Evolutionary conservation across 2,113 vertebrate genomes (phyloP).

Genomic region (Grammatotria lemairii): DNA sequence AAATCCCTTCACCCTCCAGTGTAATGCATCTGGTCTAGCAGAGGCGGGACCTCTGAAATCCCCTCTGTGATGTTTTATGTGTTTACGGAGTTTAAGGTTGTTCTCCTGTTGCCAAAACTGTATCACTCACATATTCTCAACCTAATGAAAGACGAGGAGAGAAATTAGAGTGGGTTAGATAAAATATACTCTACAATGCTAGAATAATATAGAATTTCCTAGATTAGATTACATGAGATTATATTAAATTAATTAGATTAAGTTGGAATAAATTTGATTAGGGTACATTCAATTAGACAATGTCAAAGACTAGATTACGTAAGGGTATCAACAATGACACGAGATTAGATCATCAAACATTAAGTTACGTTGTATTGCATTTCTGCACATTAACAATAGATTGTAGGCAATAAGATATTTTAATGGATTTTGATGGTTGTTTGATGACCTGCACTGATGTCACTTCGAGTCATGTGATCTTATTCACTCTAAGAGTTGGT

Average conservation of each 20-base stretch:
- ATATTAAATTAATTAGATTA: background rate
- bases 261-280: background rate
- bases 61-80: background rate
- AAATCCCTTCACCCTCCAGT: background rate
- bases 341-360: background rate
- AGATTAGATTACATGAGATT: background rate
- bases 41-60: background rate
- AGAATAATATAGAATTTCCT: background rate
- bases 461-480: background rate
- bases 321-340: rapidly evolving
- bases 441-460: background rate
- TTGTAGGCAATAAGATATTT: background rate
- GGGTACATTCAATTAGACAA: background rate
- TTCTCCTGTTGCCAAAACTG: background rate
- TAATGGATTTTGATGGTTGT: background rate
- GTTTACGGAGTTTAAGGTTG: background rate
- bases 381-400: background rate
- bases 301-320: background rate
- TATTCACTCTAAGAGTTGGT: background rate
- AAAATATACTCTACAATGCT: background rate
- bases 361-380: background rate
- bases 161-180: background rate
- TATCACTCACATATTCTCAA: background rate
- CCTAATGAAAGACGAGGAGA: background rate
- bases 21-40: background rate